These are phyloP conservation scores for Caenorhabditis zanzibari DNA, from an alignment of 2,888 invertebrate genomes.

Conservation along the genomic window DNA sequence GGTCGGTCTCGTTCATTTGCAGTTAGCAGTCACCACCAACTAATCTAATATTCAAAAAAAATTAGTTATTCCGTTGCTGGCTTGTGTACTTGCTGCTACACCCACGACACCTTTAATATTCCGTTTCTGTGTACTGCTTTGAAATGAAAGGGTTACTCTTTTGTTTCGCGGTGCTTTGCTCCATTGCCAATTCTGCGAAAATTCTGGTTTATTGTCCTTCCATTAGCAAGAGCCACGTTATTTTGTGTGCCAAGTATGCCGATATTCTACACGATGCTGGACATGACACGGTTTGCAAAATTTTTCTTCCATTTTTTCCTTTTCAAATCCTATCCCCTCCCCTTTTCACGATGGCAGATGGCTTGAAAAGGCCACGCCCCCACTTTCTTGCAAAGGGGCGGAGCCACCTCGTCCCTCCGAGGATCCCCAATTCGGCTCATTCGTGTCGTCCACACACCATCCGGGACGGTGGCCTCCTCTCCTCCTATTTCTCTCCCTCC, in stretches of 20 bases:
- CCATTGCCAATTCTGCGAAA: constrained; percentile 51
- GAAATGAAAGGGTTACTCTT: constrained; percentile 41
- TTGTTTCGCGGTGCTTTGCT: constrained; percentile 26
- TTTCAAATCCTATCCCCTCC: neutral
- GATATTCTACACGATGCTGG: constrained; percentile 65
- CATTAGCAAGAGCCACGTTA: constrained; percentile 67
- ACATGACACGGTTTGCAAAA: constrained; percentile 64
- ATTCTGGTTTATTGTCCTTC: constrained; percentile 68
- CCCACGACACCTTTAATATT: neutral
- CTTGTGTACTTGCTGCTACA: neutral
- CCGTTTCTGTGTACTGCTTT: constrained; percentile 6
- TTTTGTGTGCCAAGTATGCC: constrained; percentile 65
- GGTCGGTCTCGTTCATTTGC: constrained; percentile 13
- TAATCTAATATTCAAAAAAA: constrained; percentile 1
- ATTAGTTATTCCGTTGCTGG: neutral
- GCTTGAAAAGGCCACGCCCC: constrained; percentile 37
- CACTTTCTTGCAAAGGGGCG: constrained; percentile 26
- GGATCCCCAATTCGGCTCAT: constrained; percentile 53
- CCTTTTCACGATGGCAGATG: constrained; percentile 38
- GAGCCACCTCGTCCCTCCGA: constrained; percentile 6
- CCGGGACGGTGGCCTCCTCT: constrained; percentile 37
- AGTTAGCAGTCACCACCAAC: neutral
- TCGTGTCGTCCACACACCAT: constrained; percentile 33
- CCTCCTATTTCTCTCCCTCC: neutral
- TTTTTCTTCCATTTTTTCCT: constrained; percentile 8